Base-by-base conservation (phyloP, 2,797 vertebrate genomes). In the Amniataba percoides region DNA sequence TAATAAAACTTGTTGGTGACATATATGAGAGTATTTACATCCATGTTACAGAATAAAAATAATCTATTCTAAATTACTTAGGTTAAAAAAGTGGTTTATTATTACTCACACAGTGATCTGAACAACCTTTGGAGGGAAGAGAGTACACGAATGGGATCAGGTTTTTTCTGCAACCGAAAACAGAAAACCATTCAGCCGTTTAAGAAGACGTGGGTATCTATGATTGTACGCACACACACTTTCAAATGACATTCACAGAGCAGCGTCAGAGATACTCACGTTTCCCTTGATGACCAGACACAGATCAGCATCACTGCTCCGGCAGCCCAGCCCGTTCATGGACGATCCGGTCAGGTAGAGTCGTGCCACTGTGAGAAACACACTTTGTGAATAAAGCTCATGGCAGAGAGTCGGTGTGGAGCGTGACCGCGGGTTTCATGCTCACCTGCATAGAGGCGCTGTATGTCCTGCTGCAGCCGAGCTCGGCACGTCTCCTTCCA, bases 331-430 rank as follows among this genome's bases (percentile, higher is more conserved):
- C 34, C 97, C 98, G 84, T 96, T 99, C 87, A 99, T 94, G 16
- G 98, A 96, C 0, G 98, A 99, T 4, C 98, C 98, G 79, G 97
- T 97, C 93, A 99, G 87, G 87, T 96, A 98, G 11, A 99, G 95
- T 58, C 94, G 95, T 45, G 95, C 96, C 72, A 87, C 97, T 99
- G 83, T 15, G 21, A 85, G 27, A 85, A 70, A 79, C 10, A 62
- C 12, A 78, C 18, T 59, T 0, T 2, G 15, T 68, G 14, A 48
- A 31, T 31, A 66, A 51, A 18, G 67, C 31, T 31, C 15, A 48
- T 23, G 7, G 34, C 34, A 61, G 7, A 51, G 66, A 57, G 1
- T 15, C 25, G 39, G 13, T 62, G 12, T 11, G 31, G 58, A 51
- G 10, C 2, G 0, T 45, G 8, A 46, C 16, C 11, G 31, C 52